Evolutionary conservation across 2,888 invertebrate species (phyloP).

Genomic region (Eristalis intricaria): DNA sequence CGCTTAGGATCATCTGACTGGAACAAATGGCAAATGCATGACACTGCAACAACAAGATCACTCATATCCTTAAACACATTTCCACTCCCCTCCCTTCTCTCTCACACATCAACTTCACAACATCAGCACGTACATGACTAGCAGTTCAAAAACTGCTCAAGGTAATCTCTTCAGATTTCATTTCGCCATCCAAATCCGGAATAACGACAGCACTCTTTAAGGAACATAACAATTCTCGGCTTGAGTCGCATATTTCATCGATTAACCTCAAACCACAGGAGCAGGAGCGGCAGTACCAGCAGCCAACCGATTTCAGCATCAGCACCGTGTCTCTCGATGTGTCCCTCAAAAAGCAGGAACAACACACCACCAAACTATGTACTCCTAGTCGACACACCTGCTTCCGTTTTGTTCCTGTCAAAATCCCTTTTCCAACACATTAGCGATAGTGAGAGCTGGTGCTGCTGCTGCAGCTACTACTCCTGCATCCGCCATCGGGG

Average conservation of each 20-base stretch:
- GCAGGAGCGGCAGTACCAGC: no score
- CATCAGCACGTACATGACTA: slow-evolving; percentile 22
- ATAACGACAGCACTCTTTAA: slow-evolving; percentile 44
- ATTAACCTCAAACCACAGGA: slow-evolving; percentile 30
- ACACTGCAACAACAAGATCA: no score
- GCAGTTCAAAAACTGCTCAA: slow-evolving; percentile 27
- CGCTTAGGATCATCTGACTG: no score
- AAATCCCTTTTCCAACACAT: slow-evolving; percentile 58
- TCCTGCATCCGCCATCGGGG: slow-evolving; percentile 22
- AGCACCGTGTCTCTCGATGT: slow-evolving; percentile 1
- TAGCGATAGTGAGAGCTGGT: slow-evolving; percentile 40
- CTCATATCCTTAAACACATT: no score
- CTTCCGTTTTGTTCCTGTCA: slow-evolving; percentile 10
- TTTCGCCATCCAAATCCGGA: slow-evolving; percentile 22
- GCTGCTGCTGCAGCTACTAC: background rate
- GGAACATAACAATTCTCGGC: slow-evolving; percentile 33
- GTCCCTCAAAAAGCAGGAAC: slow-evolving; percentile 15
- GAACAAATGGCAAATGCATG: no score
- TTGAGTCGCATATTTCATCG: slow-evolving; percentile 54
- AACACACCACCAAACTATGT: background rate
- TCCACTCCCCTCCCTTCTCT: background rate
- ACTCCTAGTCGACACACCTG: slow-evolving; percentile 35
- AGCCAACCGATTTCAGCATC: background rate
- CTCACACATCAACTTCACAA: background rate
- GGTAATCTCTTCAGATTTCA: slow-evolving; percentile 29